Percentiles rank a stretch among this genome's conserved stretches.
Conservation (phyloP, 2,888 invertebrate species). For the Ferdinandea cuprea region DNA sequence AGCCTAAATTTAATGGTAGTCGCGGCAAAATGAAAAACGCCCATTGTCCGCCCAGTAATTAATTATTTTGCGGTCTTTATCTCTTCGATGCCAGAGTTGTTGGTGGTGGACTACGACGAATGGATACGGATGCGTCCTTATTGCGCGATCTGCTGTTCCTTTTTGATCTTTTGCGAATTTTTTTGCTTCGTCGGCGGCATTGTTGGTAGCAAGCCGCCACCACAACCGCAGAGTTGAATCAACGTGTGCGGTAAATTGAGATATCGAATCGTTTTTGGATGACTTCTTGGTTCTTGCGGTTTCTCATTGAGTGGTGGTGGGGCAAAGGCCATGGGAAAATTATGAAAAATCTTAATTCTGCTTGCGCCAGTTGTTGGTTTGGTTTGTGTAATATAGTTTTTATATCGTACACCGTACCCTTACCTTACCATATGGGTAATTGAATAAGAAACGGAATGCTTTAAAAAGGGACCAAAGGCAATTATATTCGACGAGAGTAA, state of each 20-base stretch:
- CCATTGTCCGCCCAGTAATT: slow-evolving; percentile 72
- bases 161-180: slow-evolving; percentile 68
- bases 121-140: slow-evolving; percentile 48
- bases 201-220: slow-evolving; percentile 59
- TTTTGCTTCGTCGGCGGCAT: slow-evolving; percentile 30
- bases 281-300: slow-evolving; percentile 72
- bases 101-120: slow-evolving; percentile 1
- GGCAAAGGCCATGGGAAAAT: slow-evolving; percentile 44
- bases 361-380: slow-evolving; percentile 59
- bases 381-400: too few relatives aligned
- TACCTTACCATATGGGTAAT: slow-evolving; percentile 51
- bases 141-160: slow-evolving; percentile 52
- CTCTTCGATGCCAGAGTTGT: slow-evolving; percentile 3
- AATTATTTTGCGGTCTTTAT: slow-evolving; percentile 74
- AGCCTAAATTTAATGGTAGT: slow-evolving; percentile 72
- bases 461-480: slow-evolving; percentile 21
- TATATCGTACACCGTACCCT: slow-evolving; percentile 27
- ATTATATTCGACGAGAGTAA: slow-evolving; percentile 29
- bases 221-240: slow-evolving; percentile 42
- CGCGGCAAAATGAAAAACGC: slow-evolving; percentile 71
- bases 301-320: slow-evolving; percentile 22
- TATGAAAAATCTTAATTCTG: slow-evolving; percentile 59
- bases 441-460: slow-evolving; percentile 39
- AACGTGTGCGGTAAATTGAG: slow-evolving; percentile 74
- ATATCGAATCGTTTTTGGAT: slow-evolving; percentile 68